Base-by-base conservation (phyloP, 1,140 invertebrate species). In the Helicoverpa armigera region DNA sequence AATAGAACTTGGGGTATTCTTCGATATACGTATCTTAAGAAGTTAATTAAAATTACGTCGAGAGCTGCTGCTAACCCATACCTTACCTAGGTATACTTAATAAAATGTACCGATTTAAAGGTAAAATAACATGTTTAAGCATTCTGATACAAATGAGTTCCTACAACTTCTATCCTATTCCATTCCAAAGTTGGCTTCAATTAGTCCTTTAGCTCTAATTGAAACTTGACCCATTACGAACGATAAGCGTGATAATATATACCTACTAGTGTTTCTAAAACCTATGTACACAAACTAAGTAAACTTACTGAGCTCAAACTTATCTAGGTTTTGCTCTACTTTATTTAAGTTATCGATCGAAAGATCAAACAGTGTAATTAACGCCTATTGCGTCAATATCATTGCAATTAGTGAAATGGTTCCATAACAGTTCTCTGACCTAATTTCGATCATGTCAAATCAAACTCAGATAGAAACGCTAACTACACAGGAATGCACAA, bases 221-320 rank as follows among this genome's bases (percentile, higher is more conserved):
- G 60, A 63, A 63, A 63, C 29, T n/a, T 63, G 12, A 61, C 58
- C 58, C 23, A 61, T 61, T 61, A 63, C 11, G 29, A 29, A 29
- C 29, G 29, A 63, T 63, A 63, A 35, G 23, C 3, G 29, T 29
- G 13, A 35, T 60, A 54, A 54, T 54, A 54, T 16, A 14, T 54
- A 54, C 53, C 16, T 18, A 58, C n/a, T 18, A 23, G 2, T 43
- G 35, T 58, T 58, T 58, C 5, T 58, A 58, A 58, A 58, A 58
- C 56, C 7, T 18, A 23, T 58, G 16, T 58, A 18, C 16, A 16
- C 18, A 2, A 10, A 23, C 56, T 43, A 43, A 43, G 35, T 35
- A 35, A 43, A 9, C 35, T 5, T 43, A 9, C 1, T 43, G 5
- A 9, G 35, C 5, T 43, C 35, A 7, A 43, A 43, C 35, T 43